Evolutionary conservation across 2,797 vertebrate genomes (phyloP).

Genomic region (Enteromius afrohamiltoni): DNA sequence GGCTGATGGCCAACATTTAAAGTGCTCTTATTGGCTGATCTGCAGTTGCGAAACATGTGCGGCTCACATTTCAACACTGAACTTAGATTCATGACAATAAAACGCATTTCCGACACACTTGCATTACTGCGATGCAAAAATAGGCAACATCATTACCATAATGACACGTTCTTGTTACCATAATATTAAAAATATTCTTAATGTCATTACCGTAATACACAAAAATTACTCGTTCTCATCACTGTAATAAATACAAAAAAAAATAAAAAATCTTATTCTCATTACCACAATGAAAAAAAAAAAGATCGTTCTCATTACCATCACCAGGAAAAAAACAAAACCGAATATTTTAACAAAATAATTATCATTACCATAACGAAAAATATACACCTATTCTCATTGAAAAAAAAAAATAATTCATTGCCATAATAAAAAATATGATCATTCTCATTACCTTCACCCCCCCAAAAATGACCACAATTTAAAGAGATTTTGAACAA

Average conservation of each 20-base stretch:
- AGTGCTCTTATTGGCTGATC: slow-evolving; percentile 50
- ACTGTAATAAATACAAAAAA: not conserved
- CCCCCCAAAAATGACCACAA: not conserved
- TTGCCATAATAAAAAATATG: not conserved
- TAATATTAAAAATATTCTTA: not conserved
- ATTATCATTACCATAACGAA: not conserved
- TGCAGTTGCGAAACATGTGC: not conserved
- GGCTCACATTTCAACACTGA: not conserved
- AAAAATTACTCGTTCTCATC: not conserved
- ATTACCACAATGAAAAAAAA: not conserved
- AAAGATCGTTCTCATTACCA: not conserved
- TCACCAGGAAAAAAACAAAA: not conserved
- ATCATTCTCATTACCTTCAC: not conserved
- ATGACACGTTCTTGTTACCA: too few relatives aligned
- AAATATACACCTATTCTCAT: not conserved
- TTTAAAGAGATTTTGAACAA: not conserved
- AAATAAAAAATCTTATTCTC: not conserved
- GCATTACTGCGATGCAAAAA: not conserved
- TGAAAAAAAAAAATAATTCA: not conserved
- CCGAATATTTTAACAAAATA: not conserved
- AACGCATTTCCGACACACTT: not conserved
- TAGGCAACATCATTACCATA: not conserved
- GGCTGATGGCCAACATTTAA: slow-evolving; percentile 26
- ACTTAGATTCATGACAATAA: not conserved
- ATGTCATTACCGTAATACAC: too few relatives aligned